Evolutionary conservation across 2,797 vertebrate species (phyloP), one percentile per base, ranked within the genome.

Genomic region (Peromyscus eremicus): DNA sequence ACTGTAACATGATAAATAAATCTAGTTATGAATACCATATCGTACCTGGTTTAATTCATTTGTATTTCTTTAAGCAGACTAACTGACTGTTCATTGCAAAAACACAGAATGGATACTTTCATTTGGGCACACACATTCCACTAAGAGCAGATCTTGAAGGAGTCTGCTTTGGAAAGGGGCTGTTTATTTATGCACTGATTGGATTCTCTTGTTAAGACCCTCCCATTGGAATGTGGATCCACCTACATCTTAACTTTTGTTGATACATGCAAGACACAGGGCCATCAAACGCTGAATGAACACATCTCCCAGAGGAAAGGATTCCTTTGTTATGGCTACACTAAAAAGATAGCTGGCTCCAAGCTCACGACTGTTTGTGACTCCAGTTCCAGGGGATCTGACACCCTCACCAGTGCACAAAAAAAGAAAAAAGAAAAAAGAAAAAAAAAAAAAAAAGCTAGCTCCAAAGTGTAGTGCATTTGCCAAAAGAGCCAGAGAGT

Each of bases 51-150:
- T 90, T 76, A 77, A 62, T 73, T 88, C 57, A 62, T 62, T 83
- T 34, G 6, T 57, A 94, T 79, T 80, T 40, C 70, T 95, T 88
- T 95, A 75, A 95, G 87, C 29, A 68, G 43, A 55, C 7, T 68
- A 83, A 46, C 55, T 82, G 46, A 64, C 93, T 68, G 37, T 37
- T 92, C 81, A 32, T 62, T 57, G 6, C 55, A 49, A 95, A 95
- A 64, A 71, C 57, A 43, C 11, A 25, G 81, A 83, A 34, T 64
- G 60, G 82, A 68, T 62, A n/a, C n/a, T 29, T 75, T 86, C 57
- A n/a, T 55, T 43, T 46, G 88, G 83, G 85, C 11, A 68, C n/a
- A 14, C 9, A 82, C 40, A 25, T 52, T 79, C 92, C 55, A 21
- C 40, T 70, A 52, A 71, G 70, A 71, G 92, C 34, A 89, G 55